A percentile compares a stretch with the other conserved stretches of the same genome.
Conservation (phyloP, 2,797 vertebrate species). For the Amniataba percoides region DNA sequence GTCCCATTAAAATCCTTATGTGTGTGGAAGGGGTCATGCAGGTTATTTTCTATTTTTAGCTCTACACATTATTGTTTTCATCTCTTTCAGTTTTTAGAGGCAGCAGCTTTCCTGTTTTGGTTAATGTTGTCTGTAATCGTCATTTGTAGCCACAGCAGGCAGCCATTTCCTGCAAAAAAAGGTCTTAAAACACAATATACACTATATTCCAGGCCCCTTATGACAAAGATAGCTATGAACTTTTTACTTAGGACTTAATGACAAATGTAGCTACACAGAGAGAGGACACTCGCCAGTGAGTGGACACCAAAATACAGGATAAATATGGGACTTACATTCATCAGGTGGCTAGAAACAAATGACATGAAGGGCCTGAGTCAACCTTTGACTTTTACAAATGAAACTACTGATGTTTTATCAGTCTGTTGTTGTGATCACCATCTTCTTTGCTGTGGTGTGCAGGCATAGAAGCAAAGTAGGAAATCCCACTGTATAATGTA, state of each 20-base stretch:
- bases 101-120: background rate
- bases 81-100: background rate
- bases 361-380: too few relatives aligned
- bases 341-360: background rate
- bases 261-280: background rate
- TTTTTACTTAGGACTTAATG: background rate
- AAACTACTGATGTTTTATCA: too few relatives aligned
- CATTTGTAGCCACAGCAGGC: background rate
- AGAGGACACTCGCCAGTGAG: background rate
- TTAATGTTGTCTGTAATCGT: background rate
- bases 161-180: background rate
- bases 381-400: too few relatives aligned
- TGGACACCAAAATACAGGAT: background rate
- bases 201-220: background rate
- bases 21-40: background rate
- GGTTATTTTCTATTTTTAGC: background rate
- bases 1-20: background rate
- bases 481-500: too few relatives aligned
- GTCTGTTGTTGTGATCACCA: too few relatives aligned
- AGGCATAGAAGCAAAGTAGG: too few relatives aligned
- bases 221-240: background rate
- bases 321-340: background rate
- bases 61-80: background rate
- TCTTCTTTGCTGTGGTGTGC: too few relatives aligned
- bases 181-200: background rate